Percentiles rank a stretch among this genome's conserved stretches.
These are phyloP conservation scores for Nebria ingens DNA, from an alignment of 1,140 invertebrate genomes.

Conservation along the genomic window DNA sequence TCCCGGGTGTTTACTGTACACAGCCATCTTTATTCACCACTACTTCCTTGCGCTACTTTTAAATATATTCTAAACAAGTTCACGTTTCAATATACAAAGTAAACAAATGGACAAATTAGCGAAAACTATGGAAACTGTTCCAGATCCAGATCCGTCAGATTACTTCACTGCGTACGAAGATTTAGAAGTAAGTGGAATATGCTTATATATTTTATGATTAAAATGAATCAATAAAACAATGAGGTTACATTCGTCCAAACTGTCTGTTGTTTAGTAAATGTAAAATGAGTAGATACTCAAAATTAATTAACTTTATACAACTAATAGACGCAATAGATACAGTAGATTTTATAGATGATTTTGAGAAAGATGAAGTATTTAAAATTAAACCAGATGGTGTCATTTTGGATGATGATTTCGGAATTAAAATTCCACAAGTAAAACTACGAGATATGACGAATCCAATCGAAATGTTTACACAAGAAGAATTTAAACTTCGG, in stretches of 20 bases:
- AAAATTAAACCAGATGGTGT: not conserved
- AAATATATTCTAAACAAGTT: too few relatives aligned
- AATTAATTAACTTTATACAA: not conserved
- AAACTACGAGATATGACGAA: not conserved
- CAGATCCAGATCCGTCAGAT: too few relatives aligned
- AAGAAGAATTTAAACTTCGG: not conserved
- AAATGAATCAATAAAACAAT: not conserved
- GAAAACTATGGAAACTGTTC: too few relatives aligned
- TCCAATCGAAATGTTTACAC: not conserved
- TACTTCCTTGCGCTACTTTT: too few relatives aligned
- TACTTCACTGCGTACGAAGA: conserved; percentile 46
- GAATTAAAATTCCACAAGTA: not conserved
- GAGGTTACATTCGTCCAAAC: not conserved
- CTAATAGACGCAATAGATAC: conserved; percentile 1
- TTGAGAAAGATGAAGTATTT: not conserved
- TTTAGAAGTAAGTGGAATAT: conserved; percentile 35
- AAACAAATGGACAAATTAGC: too few relatives aligned
- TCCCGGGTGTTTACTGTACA: too few relatives aligned
- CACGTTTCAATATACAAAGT: too few relatives aligned
- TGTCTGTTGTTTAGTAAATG: not conserved
- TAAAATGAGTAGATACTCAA: not conserved
- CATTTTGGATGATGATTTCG: not conserved
- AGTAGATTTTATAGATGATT: not conserved
- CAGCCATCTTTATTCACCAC: too few relatives aligned
- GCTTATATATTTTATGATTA: not conserved